These are phyloP conservation scores for Aricia agestis DNA, from an alignment of 1,140 invertebrate species.

Conservation along the genomic window DNA sequence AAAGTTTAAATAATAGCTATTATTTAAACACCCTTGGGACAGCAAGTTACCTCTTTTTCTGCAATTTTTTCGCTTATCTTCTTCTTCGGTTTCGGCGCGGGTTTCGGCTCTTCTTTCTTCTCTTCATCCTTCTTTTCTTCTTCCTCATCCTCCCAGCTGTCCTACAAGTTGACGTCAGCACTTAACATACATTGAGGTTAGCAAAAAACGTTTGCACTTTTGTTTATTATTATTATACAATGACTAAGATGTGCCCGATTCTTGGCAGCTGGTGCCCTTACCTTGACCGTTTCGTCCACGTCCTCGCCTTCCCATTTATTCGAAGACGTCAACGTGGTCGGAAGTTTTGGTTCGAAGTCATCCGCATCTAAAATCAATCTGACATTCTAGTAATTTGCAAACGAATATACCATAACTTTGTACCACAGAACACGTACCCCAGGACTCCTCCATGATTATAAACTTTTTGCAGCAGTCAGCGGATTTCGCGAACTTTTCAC, in stretches of 20 bases:
- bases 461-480: constrained; percentile 54
- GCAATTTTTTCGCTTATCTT: constrained; percentile 86
- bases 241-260: background rate
- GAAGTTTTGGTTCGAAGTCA: constrained; percentile 73
- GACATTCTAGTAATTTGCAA: background rate
- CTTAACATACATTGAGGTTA: constrained; percentile 65
- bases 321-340: constrained; percentile 69
- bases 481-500: constrained; percentile 65
- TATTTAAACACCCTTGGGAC: too few species aligned
- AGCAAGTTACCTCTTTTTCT: constrained; percentile 88
- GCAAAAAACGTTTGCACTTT: constrained; percentile 26
- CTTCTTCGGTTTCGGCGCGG: constrained; percentile 79
- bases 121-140: constrained; percentile 80
- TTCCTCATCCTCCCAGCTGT: constrained; percentile 92
- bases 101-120: constrained; percentile 70
- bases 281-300: constrained; percentile 90
- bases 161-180: constrained; percentile 78
- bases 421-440: constrained; percentile 57
- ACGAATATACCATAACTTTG: constrained; percentile 33
- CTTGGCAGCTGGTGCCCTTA: constrained; percentile 68
- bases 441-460: constrained; percentile 71
- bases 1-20: too few species aligned
- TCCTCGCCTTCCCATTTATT: constrained; percentile 94
- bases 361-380: constrained; percentile 67
- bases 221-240: background rate